Percentiles rank a stretch among this genome's conserved stretches.
Evolutionary conservation across 2,888 invertebrate genomes (phyloP).

Genomic region (Nemurella pictetii): DNA sequence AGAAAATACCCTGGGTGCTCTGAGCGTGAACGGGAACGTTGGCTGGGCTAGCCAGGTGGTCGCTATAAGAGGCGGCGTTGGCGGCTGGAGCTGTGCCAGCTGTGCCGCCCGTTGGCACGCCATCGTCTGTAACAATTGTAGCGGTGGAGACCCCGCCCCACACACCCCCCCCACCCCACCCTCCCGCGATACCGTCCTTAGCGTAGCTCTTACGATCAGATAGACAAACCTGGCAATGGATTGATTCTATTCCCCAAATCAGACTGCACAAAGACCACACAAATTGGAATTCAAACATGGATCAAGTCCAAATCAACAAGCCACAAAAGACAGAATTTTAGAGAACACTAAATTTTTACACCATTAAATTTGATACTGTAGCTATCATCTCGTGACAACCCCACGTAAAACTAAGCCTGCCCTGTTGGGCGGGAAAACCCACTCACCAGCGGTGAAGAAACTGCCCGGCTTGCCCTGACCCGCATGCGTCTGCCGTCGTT

Average conservation of each 20-base stretch:
- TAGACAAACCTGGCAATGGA: too few relatives aligned
- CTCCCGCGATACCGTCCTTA: too few relatives aligned
- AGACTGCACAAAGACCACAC: too few relatives aligned
- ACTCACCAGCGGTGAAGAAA: constrained; percentile 13
- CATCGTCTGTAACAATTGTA: constrained; percentile 17
- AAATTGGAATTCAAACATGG: background rate
- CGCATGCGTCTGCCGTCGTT: constrained; percentile 62
- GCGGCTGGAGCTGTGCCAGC: background rate
- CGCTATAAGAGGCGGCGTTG: constrained; percentile 20
- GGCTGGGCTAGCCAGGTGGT: constrained; percentile 23
- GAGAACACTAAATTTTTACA: too few relatives aligned
- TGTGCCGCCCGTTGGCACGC: background rate
- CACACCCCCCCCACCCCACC: background rate
- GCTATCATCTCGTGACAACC: too few relatives aligned
- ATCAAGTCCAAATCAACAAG: too few relatives aligned
- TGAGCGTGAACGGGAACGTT: constrained; percentile 27
- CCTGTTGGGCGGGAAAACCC: too few relatives aligned
- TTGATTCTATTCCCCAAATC: too few relatives aligned
- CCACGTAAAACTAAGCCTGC: too few relatives aligned
- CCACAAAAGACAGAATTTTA: too few relatives aligned
- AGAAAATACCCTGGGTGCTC: constrained; percentile 34
- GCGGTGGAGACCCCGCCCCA: background rate
- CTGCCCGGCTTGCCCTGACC: constrained; percentile 46
- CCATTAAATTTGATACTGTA: too few relatives aligned
- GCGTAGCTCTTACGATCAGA: too few relatives aligned